Base-by-base conservation (phyloP, 1,140 invertebrate species). In the Andrena cerasifolii region DNA sequence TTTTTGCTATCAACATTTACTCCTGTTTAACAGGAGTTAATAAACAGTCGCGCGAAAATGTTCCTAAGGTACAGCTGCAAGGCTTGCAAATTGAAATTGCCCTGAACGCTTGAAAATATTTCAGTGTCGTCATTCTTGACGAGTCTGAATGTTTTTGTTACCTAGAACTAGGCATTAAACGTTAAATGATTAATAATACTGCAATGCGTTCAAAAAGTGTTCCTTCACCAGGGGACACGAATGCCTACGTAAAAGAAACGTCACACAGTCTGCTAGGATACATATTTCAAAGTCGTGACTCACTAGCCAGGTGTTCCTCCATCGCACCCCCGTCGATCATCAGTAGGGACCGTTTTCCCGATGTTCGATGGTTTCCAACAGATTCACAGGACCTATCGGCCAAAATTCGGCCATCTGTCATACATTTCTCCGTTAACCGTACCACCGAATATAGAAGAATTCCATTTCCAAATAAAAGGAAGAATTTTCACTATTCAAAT, bases 241-340 rank as follows among this genome's bases (percentile, higher is more conserved):
- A 53, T 49, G 66, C 0, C 33, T 24, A 54, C 18, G 24, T 31
- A 12, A 77, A 49, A 43, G 56, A 62, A 70, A 71, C 24, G 45
- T 40, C 54, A 71, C 31, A 61, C 68, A 21, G 54, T 58, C 33
- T 70, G 51, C 31, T 65, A 51, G 59, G 40, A 62, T 63, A 73
- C 68, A 66, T 71, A 71, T 65, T 77, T 67, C 49, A 63, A 51
- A 54, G 14, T 49, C 43, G 45, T 83, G 82, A 83, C 62, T 83
- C 82, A 83, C 14, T 49, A 10, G n/a, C 79, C 79, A 83, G 82
- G 79, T 83, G 74, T 83, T 68, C 47, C 49, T 78, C 14, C 58
- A 67, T 59, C 33, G 43, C 43, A 12, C 24, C 7, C 51, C 56
- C 28, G 51, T 66, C 45, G 80, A 67, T 40, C 78, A 53, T 76